Evolutionary conservation across 2,888 invertebrate species (phyloP), one percentile per base, ranked within the genome.

Genomic region (Pherbina coryleti): DNA sequence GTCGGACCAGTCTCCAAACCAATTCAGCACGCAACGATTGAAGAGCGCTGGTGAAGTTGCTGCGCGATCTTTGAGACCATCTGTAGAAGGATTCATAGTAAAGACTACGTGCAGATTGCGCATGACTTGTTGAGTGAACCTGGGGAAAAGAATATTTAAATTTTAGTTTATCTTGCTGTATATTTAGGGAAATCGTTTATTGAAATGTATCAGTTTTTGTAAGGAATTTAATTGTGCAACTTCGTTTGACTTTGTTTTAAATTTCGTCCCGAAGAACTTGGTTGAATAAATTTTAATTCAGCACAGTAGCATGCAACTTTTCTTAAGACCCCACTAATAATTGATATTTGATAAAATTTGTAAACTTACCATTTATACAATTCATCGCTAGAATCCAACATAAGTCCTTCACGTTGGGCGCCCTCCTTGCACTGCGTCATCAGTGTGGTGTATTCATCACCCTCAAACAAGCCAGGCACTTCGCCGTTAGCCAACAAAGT

Each of bases 391-490:
- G 98, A 97, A 90, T 99, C 99, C 67, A 99, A 91, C 98, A 99
- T 99, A 62, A 98, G 92, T 5, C 99, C 99, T 91, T 99, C 98
- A 78, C 98, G 92, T 88, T 98, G 98, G 0, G 99, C 98, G 3
- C 99, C 99, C 91, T 99, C 99, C 90, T 99, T 99, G 90, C 99
- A 99, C 89, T 99, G 99, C 0, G 99, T 99, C 98, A 99, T 99
- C 78, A 99, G 91, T 0, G 99, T 98, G 2, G 98, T 98, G 88
- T 98, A 98, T 88, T 99, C 99, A 86, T 99, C 99, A 9, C 99
- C 97, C 90, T 97, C 97, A 86, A 97, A 97, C 53, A 97, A 90
- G 71, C 97, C 97, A 73, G 97, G 97, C 11, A 98, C 93, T 93
- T 99, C 99, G 86, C 99, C 99, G 89, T 99, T 99, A 78, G 99